Evolutionary conservation across 2,113 vertebrate species (phyloP), one percentile per base, ranked within the genome.

Genomic region (Microtus pennsylvanicus): DNA sequence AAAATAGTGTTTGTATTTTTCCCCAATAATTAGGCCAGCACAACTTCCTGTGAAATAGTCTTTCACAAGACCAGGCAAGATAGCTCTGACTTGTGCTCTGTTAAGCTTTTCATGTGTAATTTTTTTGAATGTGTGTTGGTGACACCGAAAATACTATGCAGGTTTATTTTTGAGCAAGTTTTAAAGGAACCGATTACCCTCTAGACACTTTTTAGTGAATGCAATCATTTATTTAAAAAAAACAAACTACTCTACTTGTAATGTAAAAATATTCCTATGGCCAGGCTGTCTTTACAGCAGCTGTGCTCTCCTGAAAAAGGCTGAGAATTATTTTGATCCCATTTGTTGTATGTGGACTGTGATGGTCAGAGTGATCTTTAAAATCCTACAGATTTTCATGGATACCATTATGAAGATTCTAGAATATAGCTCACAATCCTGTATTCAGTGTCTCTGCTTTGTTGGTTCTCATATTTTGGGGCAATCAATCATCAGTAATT

Each of bases 1-100:
- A 93, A 90, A 92, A 93, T 38, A 91, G 30, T 83, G n/a, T 63
- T 58, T 95, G 94, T 90, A 61, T 93, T 94, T 96, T 38, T 61
- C 10, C 5, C 4, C 38, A 81, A 87, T 87, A 93, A 96, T 38
- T 78, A 85, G 75, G 74, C 87, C 50, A 87, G 14, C 86, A 24
- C 13, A 50, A 87, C 5, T 93, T 72, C 33, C 70, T 76, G 3
- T 28, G 30, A 74, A 61, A 47, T 58, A 2, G 61, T 30, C 47
- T 96, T 93, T 93, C 86, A 82, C 12, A 74, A 82, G 91, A 70
- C 5, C 70, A 50, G 55, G 30, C 13, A 65, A 74, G 24, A 91
- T n/a, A 26, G 74, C 38, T 85, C 50, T 82, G 19, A 65, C 42
- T 7, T 92, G 19, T 21, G 70, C 19, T 74, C 70, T 7, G 38